Evolutionary conservation across 1,140 invertebrate genomes (phyloP).

Genomic region (Drosophila sucinea): DNA sequence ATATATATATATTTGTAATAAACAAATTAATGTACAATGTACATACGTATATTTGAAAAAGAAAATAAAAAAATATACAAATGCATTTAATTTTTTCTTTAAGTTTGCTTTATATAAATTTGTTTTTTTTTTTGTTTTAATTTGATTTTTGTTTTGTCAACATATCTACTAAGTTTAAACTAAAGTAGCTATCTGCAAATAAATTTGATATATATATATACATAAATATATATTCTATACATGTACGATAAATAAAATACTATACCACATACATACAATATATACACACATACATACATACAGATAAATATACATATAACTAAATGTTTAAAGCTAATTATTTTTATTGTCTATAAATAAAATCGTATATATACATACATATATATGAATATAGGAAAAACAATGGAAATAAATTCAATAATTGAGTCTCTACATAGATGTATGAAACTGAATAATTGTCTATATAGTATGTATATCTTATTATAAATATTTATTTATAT

Average conservation of each 20-base stretch:
- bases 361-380: conserved; percentile 19
- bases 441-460: too few species aligned
- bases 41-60: background rate
- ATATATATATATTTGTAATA: conserved; percentile 5
- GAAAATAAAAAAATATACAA: conserved; percentile 6
- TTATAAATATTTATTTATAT: too few species aligned
- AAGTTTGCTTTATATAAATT: background rate
- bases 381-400: background rate
- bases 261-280: conserved; percentile 25
- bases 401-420: background rate
- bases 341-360: conserved; percentile 69
- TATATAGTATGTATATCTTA: too few species aligned
- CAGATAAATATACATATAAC: conserved; percentile 35
- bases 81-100: conserved; percentile 39
- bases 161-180: background rate
- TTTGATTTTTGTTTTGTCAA: conserved; percentile 16
- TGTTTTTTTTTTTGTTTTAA: conserved; percentile 20
- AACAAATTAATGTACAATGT: background rate
- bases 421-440: too few species aligned
- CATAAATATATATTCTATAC: conserved; percentile 47
- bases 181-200: conserved; percentile 5
- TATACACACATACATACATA: conserved; percentile 22
- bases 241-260: conserved; percentile 23
- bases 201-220: conserved; percentile 20
- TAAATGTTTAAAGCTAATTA: conserved; percentile 58